Conservation (phyloP, 2,113 vertebrate genomes). For the Tichodroma muraria region DNA sequence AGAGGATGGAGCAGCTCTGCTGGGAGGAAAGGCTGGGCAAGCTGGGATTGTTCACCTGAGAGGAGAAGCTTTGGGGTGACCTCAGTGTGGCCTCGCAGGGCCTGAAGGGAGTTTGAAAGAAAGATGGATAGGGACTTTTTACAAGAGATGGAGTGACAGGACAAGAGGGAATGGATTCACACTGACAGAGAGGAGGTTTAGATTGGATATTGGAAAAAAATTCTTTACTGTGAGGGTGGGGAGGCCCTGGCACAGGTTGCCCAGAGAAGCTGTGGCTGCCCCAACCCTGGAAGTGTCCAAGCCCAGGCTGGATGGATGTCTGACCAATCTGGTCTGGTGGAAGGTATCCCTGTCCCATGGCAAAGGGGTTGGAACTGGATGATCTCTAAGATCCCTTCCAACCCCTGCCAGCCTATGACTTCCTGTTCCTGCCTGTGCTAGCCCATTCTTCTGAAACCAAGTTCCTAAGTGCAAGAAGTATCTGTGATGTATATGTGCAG, state of each 20-base stretch:
- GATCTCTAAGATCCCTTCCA: background rate
- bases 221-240: background rate
- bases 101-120: too few species aligned
- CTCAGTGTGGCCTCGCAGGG: accelerated
- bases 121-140: background rate
- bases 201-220: background rate
- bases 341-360: background rate
- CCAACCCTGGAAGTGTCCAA: background rate
- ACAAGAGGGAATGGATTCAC: background rate
- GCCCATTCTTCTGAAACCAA: background rate
- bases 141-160: background rate
- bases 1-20: background rate
- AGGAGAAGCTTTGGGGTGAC: background rate
- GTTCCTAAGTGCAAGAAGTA: background rate
- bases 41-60: background rate
- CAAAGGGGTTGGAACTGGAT: background rate
- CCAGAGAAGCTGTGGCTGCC: background rate
- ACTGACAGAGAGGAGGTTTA: background rate
- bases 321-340: background rate
- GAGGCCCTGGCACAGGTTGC: background rate
- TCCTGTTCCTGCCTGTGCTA: background rate
- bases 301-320: background rate
- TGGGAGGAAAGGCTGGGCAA: background rate
- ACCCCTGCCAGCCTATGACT: background rate
- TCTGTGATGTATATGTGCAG: background rate